Evolutionary conservation across 37 sponge, comb jelly and placozoan genomes (phyloP), one percentile per base, ranked within the genome.

Genomic region (Beroe ovata): DNA sequence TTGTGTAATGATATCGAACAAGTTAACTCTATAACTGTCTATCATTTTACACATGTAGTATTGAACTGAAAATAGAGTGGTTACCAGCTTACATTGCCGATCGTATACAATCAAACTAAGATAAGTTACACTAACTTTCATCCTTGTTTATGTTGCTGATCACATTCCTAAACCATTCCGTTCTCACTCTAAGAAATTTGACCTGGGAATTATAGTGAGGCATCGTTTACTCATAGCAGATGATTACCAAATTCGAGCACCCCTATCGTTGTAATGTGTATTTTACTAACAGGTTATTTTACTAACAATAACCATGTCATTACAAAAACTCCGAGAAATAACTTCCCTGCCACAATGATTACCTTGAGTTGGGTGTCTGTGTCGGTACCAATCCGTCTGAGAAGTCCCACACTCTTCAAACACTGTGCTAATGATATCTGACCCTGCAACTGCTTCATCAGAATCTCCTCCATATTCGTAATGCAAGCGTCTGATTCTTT

Each of bases 41-140:
- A 77, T 77, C 84, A 77, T 77, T 54, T 77, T 77, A 25, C 84
- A 77, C 84, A 77, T 77, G 47, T 41, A 77, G 38, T 42, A 77
- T 54, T 77, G 84, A 41, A 77, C 84, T 77, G 84, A 47, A 47
- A 47, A 47, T 16, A 47, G 54, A 47, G 11, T 47, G 54, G 54
- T 47, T 47, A 16, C n/a, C n/a, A n/a, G n/a, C n/a, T n/a, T n/a
- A n/a, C n/a, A n/a, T n/a, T n/a, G n/a, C n/a, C n/a, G n/a, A n/a
- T n/a, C n/a, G n/a, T n/a, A n/a, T n/a, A n/a, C n/a, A n/a, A n/a
- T n/a, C n/a, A n/a, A n/a, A 63, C 64, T 11, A n/a, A 22, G 8
- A 35, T 29, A 6, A 35, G 19, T 21, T 69, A 42, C 20, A 77
- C 54, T 77, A 21, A 77, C 84, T 42, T 41, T 77, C 84, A 21